These are phyloP conservation scores for Zosterops lateralis DNA, from an alignment of 2,113 vertebrate genomes.

Conservation along the genomic window DNA sequence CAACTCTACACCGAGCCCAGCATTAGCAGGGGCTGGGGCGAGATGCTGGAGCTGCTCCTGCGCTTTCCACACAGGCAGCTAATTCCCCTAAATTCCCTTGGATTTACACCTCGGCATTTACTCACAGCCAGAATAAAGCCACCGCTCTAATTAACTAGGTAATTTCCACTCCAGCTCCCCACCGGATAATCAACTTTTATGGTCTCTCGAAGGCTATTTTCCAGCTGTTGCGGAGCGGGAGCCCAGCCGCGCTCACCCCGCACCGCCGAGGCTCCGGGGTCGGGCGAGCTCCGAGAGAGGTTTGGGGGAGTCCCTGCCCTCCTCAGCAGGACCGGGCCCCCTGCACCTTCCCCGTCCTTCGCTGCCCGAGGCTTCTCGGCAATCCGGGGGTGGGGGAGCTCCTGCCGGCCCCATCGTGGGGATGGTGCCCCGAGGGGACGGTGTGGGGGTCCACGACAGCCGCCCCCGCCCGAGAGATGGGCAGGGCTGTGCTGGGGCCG, in stretches of 20 bases:
- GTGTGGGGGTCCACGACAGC: not conserved
- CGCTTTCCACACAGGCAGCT: conserved; percentile 52
- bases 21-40: conserved; percentile 10
- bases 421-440: not conserved
- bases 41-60: conserved; percentile 53
- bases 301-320: not conserved
- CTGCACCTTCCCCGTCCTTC: not conserved
- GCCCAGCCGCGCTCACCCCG: not conserved
- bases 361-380: not conserved
- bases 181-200: conserved; percentile 41
- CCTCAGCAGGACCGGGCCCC: not conserved
- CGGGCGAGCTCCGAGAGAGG: not conserved
- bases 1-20: conserved; percentile 61
- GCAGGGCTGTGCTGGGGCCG: not conserved
- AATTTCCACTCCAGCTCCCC: not conserved
- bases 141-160: conserved; percentile 71
- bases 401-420: not conserved
- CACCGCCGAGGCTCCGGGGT: not conserved
- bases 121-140: conserved; percentile 45
- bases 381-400: fast-evolving
- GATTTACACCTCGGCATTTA: conserved; percentile 78
- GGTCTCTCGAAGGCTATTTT: conserved; percentile 17
- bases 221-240: conserved; percentile 37
- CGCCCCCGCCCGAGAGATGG: not conserved
- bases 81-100: conserved; percentile 73